Evolutionary conservation across 2,113 vertebrate genomes (phyloP), one percentile per base, ranked within the genome.

Genomic region (Heteronetta atricapilla): DNA sequence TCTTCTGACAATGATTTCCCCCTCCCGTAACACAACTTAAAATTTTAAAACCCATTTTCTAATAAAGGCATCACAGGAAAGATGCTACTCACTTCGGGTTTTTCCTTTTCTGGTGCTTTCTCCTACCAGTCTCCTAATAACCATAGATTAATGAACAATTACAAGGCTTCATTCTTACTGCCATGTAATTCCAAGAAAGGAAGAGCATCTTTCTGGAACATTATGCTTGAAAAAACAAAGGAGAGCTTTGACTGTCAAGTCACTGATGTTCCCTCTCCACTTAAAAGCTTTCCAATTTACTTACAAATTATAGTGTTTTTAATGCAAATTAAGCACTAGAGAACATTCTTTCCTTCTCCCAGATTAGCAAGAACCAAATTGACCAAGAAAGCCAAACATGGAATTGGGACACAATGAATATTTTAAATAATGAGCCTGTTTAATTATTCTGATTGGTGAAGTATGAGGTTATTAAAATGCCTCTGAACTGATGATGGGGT

Each of bases 251-350:
- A 93, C 96, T 96, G 94, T 97, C 97, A 96, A 95, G 74, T 95
- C 94, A 95, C 70, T 95, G 86, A 95, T 96, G 91, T 93, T 97
- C 96, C 72, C 84, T 93, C 89, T 96, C 86, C 79, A 92, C 95
- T 96, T 94, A 95, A 96, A 96, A 95, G 91, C 95, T 93, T 88
- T 90, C 94, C 87, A 96, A 94, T 97, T 97, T 96, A 96, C 94
- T 96, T 95, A 96, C 93, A 97, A 97, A 96, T 95, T 97, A 94
- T 90, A 95, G 88, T 95, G 93, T 83, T 97, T 97, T 97, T 95
- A 95, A 96, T 95, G 96, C 94, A 96, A 96, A 96, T 95, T 83
- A 94, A 95, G 85, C 92, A 92, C 94, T 90, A 88, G 92, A 97
- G 94, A 96, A 96, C 90, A 93, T 93, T 93, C 68, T 94, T 87